Evolutionary conservation across 1,140 invertebrate species (phyloP).

Genomic region (Stegodyphus dumicola): DNA sequence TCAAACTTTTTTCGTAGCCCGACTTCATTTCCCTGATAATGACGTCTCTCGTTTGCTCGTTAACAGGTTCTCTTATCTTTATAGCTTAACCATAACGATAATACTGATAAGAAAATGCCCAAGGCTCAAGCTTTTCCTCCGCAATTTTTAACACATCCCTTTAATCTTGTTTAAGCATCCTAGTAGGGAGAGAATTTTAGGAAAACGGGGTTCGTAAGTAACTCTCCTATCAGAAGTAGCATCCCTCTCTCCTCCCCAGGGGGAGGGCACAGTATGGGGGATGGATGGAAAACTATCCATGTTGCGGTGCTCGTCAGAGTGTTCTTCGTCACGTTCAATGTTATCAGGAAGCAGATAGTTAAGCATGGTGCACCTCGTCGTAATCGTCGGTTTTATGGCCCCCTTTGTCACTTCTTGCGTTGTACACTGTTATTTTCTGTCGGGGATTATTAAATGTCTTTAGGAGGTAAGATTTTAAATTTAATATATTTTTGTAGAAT

Average conservation of each 20-base stretch:
- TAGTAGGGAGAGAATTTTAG: background rate
- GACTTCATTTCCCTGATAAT: too few species aligned
- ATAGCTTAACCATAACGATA: too few species aligned
- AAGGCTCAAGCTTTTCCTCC: too few species aligned
- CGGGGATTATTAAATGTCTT: too few species aligned
- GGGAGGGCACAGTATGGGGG: background rate
- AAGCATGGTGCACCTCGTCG: conserved; percentile 44
- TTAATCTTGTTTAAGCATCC: background rate
- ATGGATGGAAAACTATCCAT: background rate
- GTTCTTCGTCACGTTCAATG: conserved; percentile 24
- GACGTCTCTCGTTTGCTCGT: too few species aligned
- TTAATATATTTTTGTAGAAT: too few species aligned
- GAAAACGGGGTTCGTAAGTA: background rate
- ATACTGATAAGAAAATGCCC: too few species aligned
- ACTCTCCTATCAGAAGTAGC: background rate
- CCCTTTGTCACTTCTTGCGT: background rate
- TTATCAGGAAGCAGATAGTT: conserved; percentile 41
- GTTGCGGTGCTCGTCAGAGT: background rate
- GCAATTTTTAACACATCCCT: too few species aligned
- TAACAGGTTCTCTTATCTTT: too few species aligned
- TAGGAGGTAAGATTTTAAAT: too few species aligned
- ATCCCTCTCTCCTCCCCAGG: background rate
- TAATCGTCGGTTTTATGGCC: conserved; percentile 2
- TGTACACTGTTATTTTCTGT: too few species aligned
- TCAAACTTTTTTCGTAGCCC: too few species aligned